Conservation (phyloP, 1,140 invertebrate genomes). For the Achatina immaculata region DNA sequence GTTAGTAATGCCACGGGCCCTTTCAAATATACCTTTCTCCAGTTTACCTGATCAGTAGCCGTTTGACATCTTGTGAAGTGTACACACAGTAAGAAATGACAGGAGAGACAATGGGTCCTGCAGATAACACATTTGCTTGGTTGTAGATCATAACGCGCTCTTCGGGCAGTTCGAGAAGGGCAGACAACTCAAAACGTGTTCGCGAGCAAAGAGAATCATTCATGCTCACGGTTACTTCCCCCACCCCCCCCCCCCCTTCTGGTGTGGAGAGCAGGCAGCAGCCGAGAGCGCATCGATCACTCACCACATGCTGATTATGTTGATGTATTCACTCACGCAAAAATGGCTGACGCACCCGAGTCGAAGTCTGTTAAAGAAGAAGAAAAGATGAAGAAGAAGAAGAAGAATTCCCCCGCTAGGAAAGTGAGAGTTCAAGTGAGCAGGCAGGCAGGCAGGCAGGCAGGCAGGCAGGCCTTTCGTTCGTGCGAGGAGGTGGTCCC, state of each 20-base stretch:
- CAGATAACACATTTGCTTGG: too few relatives aligned
- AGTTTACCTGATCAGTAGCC: too few relatives aligned
- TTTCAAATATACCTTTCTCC: too few relatives aligned
- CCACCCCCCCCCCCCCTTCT: too few relatives aligned
- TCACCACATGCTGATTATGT: slow-evolving; percentile 32
- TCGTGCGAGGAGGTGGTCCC: neutral
- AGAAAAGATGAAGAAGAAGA: neutral
- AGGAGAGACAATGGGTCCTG: too few relatives aligned
- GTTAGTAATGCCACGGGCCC: too few relatives aligned
- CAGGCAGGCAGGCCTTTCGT: neutral
- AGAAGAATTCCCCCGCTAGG: neutral
- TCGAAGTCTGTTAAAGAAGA: neutral
- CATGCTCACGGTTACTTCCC: neutral
- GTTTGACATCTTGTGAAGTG: too few relatives aligned
- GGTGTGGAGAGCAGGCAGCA: neutral
- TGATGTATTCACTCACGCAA: slow-evolving; percentile 23
- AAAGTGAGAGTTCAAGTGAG: neutral
- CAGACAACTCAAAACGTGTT: neutral
- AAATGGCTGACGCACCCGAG: neutral
- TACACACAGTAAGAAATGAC: too few relatives aligned
- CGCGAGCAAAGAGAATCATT: too few relatives aligned
- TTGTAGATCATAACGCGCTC: too few relatives aligned
- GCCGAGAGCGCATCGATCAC: slow-evolving; percentile 25
- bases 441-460: neutral
- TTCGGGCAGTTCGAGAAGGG: neutral